Evolutionary conservation across 2,113 vertebrate species (phyloP), one percentile per base, ranked within the genome.

Genomic region (Todiramphus chloris): DNA sequence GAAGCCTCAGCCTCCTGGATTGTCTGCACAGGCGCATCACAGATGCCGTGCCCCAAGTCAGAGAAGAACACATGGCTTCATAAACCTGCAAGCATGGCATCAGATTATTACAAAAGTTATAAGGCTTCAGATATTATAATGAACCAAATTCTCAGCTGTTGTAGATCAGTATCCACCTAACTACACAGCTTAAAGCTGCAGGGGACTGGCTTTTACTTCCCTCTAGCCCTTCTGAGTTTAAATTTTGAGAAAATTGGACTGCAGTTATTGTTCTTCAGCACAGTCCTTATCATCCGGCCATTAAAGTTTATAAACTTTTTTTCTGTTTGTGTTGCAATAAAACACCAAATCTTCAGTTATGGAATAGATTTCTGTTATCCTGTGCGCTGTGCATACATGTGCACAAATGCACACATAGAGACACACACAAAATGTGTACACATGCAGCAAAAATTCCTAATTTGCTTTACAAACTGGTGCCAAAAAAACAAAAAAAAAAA

Each of bases 11-110:
- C 5, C 13, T 63, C 21, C 9, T 1, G 18, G n/a, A 76, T 48
- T 0, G 4, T 17, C 5, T 53, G 25, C 16, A 73, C 5, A 62
- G 3, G 3, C 5, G 0, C 19, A 30, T 75, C 11, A 2, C 12
- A 67, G 9, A 20, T 19, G 8, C 20, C 30, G 33, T 44, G 64
- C 30, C 13, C 4, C 1, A 4, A 3, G 7, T 20, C 6, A 1
- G 1, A 62, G 53, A 33, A 70, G 31, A 51, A 12, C 17, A 10
- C 0, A 0, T 6, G 12, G 2, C 23, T 67, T 46, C 13, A 6
- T 72, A 78, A 89, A 77, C 3, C 10, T 72, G 16, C 6, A 84
- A 70, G 19, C 5, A 31, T 13, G 30, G 3, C 1, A 0, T 73
- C 39, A 41, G 21, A 13, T 24, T 76, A 83, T 55, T 81, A 24